A percentile compares a stretch with the other conserved stretches of the same genome.
Conservation (phyloP, 2,888 invertebrate species). For the Lottia gigantea region DNA sequence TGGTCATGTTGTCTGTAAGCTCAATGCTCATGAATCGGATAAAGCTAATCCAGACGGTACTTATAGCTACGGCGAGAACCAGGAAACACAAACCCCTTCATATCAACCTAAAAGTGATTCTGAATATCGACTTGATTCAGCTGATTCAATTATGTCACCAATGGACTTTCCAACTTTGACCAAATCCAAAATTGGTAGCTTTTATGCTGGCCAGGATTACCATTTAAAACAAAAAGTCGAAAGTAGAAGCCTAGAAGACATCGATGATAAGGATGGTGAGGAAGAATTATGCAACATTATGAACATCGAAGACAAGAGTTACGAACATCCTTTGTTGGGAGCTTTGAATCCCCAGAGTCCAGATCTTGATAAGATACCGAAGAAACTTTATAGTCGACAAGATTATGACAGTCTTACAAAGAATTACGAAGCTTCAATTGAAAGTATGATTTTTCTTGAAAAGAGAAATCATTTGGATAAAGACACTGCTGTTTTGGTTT, state of each 20-base stretch:
- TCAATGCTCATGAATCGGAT: constrained; percentile 44
- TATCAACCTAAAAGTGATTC: background rate
- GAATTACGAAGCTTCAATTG: constrained; percentile 53
- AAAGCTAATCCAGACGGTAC: constrained; percentile 18
- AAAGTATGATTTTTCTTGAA: constrained; percentile 75
- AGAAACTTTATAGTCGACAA: constrained; percentile 24
- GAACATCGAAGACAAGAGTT: constrained; percentile 12
- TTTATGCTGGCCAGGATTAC: too few species aligned
- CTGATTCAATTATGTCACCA: background rate
- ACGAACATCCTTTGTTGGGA: constrained; percentile 40
- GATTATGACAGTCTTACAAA: constrained; percentile 46
- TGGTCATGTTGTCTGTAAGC: constrained; percentile 68
- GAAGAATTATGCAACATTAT: background rate
- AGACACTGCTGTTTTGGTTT: constrained; percentile 74
- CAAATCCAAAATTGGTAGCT: too few species aligned
- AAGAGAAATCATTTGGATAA: constrained; percentile 72
- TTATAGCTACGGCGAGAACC: constrained; percentile 4
- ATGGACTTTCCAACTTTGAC: too few species aligned
- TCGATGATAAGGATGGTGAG: background rate
- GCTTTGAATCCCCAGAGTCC: constrained; percentile 28
- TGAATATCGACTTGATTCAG: constrained; percentile 11
- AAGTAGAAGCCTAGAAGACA: background rate
- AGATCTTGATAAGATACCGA: background rate
- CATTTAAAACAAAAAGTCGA: too few species aligned
- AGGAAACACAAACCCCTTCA: constrained; percentile 11